These are phyloP conservation scores for Drosophila lini DNA, from an alignment of 1,140 invertebrate species.

Conservation along the genomic window DNA sequence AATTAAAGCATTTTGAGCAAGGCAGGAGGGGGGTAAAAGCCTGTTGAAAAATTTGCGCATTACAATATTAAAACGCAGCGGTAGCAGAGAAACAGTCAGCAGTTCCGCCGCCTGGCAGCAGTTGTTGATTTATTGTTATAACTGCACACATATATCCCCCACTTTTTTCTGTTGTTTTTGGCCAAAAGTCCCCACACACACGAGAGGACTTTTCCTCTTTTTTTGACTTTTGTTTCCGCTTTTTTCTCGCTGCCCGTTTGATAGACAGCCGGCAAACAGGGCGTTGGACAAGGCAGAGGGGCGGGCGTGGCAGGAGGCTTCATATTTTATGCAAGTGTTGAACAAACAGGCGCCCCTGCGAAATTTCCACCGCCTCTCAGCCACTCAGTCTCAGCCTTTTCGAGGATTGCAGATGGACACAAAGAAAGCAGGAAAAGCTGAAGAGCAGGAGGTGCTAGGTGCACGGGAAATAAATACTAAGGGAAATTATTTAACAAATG, in stretches of 20 bases:
- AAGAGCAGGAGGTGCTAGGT: conserved; percentile 2
- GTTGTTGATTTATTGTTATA: conserved; percentile 81
- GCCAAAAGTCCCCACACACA: conserved; percentile 32
- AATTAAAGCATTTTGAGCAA: conserved; percentile 57
- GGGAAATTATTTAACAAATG: neutral
- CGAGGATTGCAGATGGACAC: conserved; percentile 26
- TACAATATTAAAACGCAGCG: conserved; percentile 78
- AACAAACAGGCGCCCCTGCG: conserved; percentile 34
- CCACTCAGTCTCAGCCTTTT: conserved; percentile 25
- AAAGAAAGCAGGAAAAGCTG: conserved; percentile 25
- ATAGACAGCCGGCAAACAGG: conserved; percentile 75
- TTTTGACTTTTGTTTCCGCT: conserved; percentile 76
- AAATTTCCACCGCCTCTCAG: conserved; percentile 13
- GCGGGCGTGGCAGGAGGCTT: conserved; percentile 51
- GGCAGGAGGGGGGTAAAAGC: conserved; percentile 27
- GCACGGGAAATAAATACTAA: neutral
- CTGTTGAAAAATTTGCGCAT: conserved; percentile 71
- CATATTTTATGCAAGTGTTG: conserved; percentile 79
- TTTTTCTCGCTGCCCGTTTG: conserved; percentile 54
- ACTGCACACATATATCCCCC: conserved; percentile 49
- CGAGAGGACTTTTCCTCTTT: conserved; percentile 31
- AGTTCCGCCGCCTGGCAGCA: conserved; percentile 66
- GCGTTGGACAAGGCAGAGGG: conserved; percentile 2
- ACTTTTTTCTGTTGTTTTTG: conserved; percentile 33
- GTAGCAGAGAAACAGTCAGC: conserved; percentile 47